Percentiles rank a stretch among this genome's conserved stretches.
These are phyloP conservation scores for Dascyllus trimaculatus DNA, from an alignment of 2,113 vertebrate species.

Conservation along the genomic window DNA sequence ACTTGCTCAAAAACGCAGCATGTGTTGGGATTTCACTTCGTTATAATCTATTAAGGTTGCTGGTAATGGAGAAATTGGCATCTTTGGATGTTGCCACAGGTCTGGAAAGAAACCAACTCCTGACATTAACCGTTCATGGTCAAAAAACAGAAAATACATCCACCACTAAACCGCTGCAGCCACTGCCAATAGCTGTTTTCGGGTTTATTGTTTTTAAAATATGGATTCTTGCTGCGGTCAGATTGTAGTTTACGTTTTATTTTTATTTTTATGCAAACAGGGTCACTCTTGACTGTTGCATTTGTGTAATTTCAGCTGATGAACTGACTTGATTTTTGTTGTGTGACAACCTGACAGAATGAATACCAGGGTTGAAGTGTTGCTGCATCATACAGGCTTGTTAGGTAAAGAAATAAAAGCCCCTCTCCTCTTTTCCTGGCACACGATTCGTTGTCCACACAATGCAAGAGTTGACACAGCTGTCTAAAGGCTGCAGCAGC, in stretches of 20 bases:
- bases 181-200: slow-evolving; percentile 39
- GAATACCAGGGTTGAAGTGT: slow-evolving; percentile 16
- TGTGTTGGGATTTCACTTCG: slow-evolving; percentile 35
- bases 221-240: slow-evolving; percentile 3
- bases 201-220: slow-evolving; percentile 1
- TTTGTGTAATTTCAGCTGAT: slow-evolving; percentile 24
- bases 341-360: slow-evolving; percentile 16
- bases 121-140: slow-evolving; percentile 40
- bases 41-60: slow-evolving; percentile 43
- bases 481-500: slow-evolving; percentile 68
- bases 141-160: not conserved
- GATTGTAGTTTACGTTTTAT: slow-evolving; percentile 26
- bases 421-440: slow-evolving; percentile 48
- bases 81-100: slow-evolving; percentile 50
- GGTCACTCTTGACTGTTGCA: not conserved
- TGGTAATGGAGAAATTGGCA: slow-evolving; percentile 56
- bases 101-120: slow-evolving; percentile 55
- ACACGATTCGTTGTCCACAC: slow-evolving; percentile 49
- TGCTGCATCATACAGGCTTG: slow-evolving; percentile 26
- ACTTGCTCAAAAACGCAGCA: slow-evolving; percentile 26
- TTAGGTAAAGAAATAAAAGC: slow-evolving; percentile 48
- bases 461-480: slow-evolving; percentile 80
- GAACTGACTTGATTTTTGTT: not conserved
- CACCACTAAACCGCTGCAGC: slow-evolving; percentile 25
- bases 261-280: not conserved